Base-by-base conservation (phyloP, 2,888 invertebrate genomes). In the Diarsia dahlii region DNA sequence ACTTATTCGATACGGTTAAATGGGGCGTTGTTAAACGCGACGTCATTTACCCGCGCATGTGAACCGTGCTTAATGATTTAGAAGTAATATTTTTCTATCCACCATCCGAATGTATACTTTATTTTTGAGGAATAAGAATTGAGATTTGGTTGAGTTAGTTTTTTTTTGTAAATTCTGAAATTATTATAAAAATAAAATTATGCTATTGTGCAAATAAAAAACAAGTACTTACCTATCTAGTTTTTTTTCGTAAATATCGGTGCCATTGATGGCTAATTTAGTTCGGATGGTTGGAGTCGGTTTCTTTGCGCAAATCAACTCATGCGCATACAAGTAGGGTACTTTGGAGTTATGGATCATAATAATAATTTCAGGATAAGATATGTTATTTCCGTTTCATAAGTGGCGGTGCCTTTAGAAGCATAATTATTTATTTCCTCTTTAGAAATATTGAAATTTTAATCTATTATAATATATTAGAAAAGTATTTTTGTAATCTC, bases 1-100 rank as follows among this genome's bases (percentile, higher is more conserved):
- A 96, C 96, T 96, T 90, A 95, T 96, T 95, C 92, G 95, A 93
- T 92, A 90, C 94, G 95, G 93, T 93, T 95, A 95, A 91, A 96
- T 96, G 96, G 96, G 94, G 92, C 96, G 94, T 91, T 94, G 91
- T 95, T 80, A 94, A 95, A 94, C 92, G 93, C 89, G 85, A 87
- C 89, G 90, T 85, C 91, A 89, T 91, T 91, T 92, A 89, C 87
- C 88, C 92, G 94, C 91, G 92, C 90, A 93, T 96, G 95, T 95
- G 95, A 93, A 95, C 93, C 90, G 86, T 92, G 95, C 94, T 92
- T 96, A 96, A 96, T 96, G 96, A 95, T 92, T 93, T 92, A 94
- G 95, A 95, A 96, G 90, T 91, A 90, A 90, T 89, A 74, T 62
- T 74, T 69, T 52, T 45, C 39, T 10, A 5, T 3, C 10, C 20